Conservation (phyloP, 2,113 vertebrate species). For the Cheirogaleus medius region DNA sequence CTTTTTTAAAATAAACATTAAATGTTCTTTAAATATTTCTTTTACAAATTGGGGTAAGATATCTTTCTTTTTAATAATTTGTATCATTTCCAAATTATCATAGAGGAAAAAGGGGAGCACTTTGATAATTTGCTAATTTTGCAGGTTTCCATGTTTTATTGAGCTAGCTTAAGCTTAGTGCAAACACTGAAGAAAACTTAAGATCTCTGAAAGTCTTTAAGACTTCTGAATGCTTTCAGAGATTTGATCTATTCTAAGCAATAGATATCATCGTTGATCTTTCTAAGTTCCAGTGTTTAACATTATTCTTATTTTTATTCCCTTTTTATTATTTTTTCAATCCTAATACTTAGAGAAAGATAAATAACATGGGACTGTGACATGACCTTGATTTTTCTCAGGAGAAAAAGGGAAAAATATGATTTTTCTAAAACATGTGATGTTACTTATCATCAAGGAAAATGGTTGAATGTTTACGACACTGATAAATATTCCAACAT, state of each 20-base stretch:
- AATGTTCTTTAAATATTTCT: neutral
- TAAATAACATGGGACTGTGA: neutral
- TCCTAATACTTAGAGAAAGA: neutral
- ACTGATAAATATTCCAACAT: neutral
- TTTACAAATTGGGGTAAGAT: neutral
- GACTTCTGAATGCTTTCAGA: constrained; percentile 25
- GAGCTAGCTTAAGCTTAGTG: neutral
- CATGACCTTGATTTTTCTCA: neutral
- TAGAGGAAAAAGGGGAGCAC: neutral
- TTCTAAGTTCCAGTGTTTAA: constrained; percentile 8
- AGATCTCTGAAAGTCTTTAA: neutral
- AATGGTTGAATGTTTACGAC: constrained; percentile 3
- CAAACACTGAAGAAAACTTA: constrained; percentile 4
- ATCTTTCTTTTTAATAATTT: neutral
- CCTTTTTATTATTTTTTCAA: neutral
- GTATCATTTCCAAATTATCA: neutral
- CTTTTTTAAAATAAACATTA: neutral
- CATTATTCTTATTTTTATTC: neutral
- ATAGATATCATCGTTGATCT: neutral
- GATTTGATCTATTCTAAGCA: neutral
- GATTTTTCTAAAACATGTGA: neutral
- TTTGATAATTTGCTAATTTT: constrained; percentile 15
- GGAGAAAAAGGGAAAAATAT: neutral
- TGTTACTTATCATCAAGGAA: neutral
- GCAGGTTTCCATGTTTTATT: neutral